Conservation (phyloP, 1,140 invertebrate genomes). For the Lucilia cuprina region DNA sequence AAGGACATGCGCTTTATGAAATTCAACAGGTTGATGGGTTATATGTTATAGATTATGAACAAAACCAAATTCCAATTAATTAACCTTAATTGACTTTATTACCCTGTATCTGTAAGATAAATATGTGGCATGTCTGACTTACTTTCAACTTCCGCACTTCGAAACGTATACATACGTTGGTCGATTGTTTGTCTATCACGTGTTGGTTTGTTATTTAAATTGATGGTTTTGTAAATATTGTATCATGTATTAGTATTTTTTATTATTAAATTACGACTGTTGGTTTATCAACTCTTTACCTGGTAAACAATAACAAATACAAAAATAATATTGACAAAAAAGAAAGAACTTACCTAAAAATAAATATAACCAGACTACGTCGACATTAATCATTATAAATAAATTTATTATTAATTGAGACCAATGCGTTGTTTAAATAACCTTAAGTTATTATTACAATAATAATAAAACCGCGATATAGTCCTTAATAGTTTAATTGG, state of each 20-base stretch:
- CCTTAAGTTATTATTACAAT: neutral
- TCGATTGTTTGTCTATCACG: neutral
- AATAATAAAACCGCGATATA: neutral
- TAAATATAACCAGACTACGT: neutral
- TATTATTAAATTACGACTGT: neutral
- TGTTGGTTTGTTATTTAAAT: neutral
- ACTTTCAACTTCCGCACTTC: too few relatives aligned
- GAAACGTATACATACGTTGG: too few relatives aligned
- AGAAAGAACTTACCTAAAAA: too few relatives aligned
- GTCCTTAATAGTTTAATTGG: neutral
- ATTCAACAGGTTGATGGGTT: conserved; percentile 23
- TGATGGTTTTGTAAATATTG: neutral
- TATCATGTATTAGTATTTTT: neutral
- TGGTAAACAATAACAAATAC: neutral
- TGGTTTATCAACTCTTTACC: neutral
- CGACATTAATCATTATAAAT: neutral
- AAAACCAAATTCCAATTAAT: neutral
- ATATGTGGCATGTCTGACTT: too few relatives aligned
- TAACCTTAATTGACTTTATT: neutral
- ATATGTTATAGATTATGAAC: neutral
- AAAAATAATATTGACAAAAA: neutral
- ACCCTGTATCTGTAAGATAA: conserved; percentile 1
- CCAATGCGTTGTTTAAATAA: too few relatives aligned
- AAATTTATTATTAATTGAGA: neutral
- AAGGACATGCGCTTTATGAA: conserved; percentile 16